phyloP scores from a whole-genome alignment of 2,888 invertebrate species.

The Andrena flavipes region DNA sequence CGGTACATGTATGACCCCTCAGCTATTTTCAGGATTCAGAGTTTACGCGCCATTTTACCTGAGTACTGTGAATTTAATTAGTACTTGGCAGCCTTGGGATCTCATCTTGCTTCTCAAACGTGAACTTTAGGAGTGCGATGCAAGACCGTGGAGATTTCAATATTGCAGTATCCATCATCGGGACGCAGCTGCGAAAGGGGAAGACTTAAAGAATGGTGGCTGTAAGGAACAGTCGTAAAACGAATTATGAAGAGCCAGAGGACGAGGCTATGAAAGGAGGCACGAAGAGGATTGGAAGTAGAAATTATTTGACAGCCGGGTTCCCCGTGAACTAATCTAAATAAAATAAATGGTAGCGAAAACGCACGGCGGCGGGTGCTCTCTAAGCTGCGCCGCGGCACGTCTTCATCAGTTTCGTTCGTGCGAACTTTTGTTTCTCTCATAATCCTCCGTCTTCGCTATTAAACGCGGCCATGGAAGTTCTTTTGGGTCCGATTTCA shows the following conservation, averaged over 20 bases:
- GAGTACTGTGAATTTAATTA: neutral
- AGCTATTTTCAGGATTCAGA: neutral
- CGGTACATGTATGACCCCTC: neutral
- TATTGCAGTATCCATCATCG: constrained; percentile 14
- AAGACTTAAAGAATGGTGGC: neutral
- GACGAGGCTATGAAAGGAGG: neutral
- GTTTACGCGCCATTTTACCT: neutral
- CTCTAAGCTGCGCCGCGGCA: constrained; percentile 43
- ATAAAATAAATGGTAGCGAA: constrained; percentile 46
- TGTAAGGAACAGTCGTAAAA: constrained; percentile 29
- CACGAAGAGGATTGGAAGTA: constrained; percentile 18
- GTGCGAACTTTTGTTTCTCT: constrained; percentile 43
- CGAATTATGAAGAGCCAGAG: constrained; percentile 30
- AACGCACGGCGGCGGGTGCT: constrained; percentile 22
- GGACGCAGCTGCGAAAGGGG: neutral
- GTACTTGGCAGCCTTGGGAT: neutral
- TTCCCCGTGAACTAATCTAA: constrained; percentile 45
- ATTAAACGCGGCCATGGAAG: constrained; percentile 39
- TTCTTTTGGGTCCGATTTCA: neutral
- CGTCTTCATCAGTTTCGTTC: constrained; percentile 63
- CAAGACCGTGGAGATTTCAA: constrained; percentile 3
- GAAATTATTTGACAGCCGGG: constrained; percentile 58
- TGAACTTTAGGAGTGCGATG: neutral
- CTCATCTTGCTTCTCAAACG: neutral
- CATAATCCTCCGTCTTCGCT: constrained; percentile 31